These are phyloP conservation scores for Tupaia chinensis DNA, from an alignment of 2,113 vertebrate genomes.

Conservation along the genomic window DNA sequence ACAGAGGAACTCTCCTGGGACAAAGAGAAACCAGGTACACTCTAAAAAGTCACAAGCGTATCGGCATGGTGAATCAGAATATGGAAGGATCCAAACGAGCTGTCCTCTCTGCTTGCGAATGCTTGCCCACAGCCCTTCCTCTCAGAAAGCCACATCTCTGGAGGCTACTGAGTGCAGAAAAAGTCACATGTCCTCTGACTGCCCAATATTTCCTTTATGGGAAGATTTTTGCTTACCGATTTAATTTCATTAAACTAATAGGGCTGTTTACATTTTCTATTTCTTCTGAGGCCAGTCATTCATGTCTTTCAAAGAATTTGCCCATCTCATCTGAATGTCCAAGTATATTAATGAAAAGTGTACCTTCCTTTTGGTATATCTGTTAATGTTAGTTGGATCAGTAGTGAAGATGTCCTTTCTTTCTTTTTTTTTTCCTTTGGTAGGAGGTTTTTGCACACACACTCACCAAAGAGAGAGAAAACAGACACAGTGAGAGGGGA, in stretches of 20 bases:
- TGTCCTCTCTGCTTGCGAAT: too few species aligned
- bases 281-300: not conserved
- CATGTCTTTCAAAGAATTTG: not conserved
- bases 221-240: not conserved
- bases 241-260: not conserved
- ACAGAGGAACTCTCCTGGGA: not conserved
- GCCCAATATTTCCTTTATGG: not conserved
- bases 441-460: too few species aligned
- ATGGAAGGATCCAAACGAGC: not conserved
- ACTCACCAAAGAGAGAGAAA: too few species aligned
- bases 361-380: not conserved
- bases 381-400: not conserved
- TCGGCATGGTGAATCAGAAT: too few species aligned
- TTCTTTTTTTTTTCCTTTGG: too few species aligned
- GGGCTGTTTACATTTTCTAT: not conserved
- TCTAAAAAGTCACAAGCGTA: too few species aligned
- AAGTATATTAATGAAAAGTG: accelerated
- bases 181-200: not conserved
- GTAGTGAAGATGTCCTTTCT: not conserved
- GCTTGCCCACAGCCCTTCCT: too few species aligned
- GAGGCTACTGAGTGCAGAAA: not conserved
- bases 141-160: not conserved
- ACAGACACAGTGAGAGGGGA: too few species aligned
- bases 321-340: not conserved
- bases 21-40: too few species aligned